Base-by-base conservation (phyloP, 53 echinoderm and acorn worm species). In the Antedon mediterranea region DNA sequence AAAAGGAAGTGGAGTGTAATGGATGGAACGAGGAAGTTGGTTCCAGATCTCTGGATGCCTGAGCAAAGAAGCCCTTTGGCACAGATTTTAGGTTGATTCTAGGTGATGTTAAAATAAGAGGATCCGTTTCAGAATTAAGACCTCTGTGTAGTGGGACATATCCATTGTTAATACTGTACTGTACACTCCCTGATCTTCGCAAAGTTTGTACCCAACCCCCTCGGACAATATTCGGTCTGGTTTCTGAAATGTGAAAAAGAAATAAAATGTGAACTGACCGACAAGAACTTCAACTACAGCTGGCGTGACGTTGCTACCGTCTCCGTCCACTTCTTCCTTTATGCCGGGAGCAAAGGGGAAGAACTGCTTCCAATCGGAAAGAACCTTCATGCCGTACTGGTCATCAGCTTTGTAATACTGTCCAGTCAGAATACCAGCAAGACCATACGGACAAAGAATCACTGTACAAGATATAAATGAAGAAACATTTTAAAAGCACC, bases 201-300 rank as follows among this genome's bases (percentile, higher is more conserved):
- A n/a, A n/a, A n/a, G n/a, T n/a, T n/a, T n/a, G n/a, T 57, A 57
- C 26, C 32, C 28, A 30, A 28, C 75, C 32, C 75, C n/a, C n/a
- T n/a, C n/a, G n/a, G n/a, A n/a, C n/a, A n/a, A n/a, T n/a, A n/a
- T n/a, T n/a, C 34, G 34, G 30, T 33, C 32, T 27, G 30, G 27
- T 34, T 33, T 75, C 28, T n/a, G n/a, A 29, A 41, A 30, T 3
- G 30, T 6, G 14, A 43, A 77, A 42, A 27, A 26, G 26, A 27
- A 77, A 5, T 26, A 26, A 78, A n/a, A 57, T 18, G 4, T 33
- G 34, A 77, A 89, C 94, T 94, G 79, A 94, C 94, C 94, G 26
- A 94, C 89, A 75, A 86, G 86, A 30, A 94, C 94, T 79, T 94
- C 94, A 32, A 94, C 94, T 26, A 89, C 91, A 33, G 89, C 86